phyloP scores from a whole-genome alignment of 1,140 invertebrate species.

The Galleria mellonella region DNA sequence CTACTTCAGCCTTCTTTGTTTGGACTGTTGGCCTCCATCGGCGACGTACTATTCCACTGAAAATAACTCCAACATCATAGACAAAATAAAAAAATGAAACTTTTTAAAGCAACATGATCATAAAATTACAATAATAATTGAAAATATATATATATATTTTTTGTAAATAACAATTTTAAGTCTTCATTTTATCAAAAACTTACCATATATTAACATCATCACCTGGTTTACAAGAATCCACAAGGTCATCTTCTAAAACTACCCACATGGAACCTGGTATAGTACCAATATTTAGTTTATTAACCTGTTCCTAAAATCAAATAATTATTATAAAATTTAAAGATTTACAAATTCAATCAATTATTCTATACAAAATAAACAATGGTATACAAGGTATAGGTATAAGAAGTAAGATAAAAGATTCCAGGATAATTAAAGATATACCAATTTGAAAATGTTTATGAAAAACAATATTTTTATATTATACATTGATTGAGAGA shows the following conservation, averaged over 20 bases:
- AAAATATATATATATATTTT: too few relatives aligned
- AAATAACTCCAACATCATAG: conserved; percentile 14
- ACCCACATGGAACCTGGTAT: conserved; percentile 88
- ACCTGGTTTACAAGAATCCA: conserved; percentile 91
- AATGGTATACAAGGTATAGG: too few relatives aligned
- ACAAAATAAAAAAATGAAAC: too few relatives aligned
- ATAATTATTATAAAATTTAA: conserved; percentile 2
- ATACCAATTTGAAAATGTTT: too few relatives aligned
- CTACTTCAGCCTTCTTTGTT: conserved; percentile 80
- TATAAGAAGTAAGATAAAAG: too few relatives aligned
- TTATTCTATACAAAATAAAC: too few relatives aligned
- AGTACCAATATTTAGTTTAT: conserved; percentile 80
- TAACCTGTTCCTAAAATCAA: conserved; percentile 80
- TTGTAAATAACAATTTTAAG: background rate
- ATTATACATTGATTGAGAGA: background rate
- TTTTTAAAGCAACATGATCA: too few relatives aligned
- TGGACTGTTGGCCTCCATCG: conserved; percentile 79
- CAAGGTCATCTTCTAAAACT: conserved; percentile 89
- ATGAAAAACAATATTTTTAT: too few relatives aligned
- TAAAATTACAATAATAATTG: too few relatives aligned
- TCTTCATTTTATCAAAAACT: conserved; percentile 1
- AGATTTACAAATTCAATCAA: too few relatives aligned
- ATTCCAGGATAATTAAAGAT: too few relatives aligned
- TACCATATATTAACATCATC: conserved; percentile 91
- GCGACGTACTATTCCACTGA: conserved; percentile 84